A percentile compares a stretch with the other conserved stretches of the same genome.
These are phyloP conservation scores for Stenurella melanura DNA, from an alignment of 2,888 invertebrate genomes.

Conservation along the genomic window DNA sequence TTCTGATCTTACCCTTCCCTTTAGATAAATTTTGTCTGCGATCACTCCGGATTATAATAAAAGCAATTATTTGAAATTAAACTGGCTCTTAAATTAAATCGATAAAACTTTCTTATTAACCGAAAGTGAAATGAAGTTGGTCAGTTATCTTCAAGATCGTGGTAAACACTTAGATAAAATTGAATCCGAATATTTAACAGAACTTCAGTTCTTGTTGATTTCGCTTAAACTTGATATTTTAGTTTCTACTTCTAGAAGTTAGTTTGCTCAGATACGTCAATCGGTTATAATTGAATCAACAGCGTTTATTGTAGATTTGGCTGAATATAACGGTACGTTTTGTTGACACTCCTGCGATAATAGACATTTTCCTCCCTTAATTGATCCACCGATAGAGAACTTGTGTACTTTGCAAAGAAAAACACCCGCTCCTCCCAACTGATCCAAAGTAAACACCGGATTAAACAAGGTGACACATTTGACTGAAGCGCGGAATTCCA, in stretches of 20 bases:
- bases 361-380: not conserved
- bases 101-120: no score
- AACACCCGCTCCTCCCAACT: not conserved
- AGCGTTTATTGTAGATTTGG: constrained; percentile 1
- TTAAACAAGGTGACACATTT: not conserved
- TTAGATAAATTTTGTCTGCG: no score
- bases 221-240: not conserved
- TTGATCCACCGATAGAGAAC: not conserved
- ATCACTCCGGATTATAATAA: no score
- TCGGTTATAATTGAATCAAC: not conserved
- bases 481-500: not conserved
- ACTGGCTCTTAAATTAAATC: no score
- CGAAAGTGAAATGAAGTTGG: not conserved
- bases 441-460: not conserved
- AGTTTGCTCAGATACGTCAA: not conserved
- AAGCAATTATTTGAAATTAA: no score
- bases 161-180: not conserved
- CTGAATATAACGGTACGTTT: not conserved
- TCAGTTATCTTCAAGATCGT: not conserved
- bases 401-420: constrained; percentile 3
- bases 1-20: no score
- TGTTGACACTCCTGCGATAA: not conserved
- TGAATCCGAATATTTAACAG: not conserved
- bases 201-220: not conserved
- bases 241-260: not conserved